Base-by-base conservation (phyloP, 2,797 vertebrate species). In the Notoglanidium macrostoma region DNA sequence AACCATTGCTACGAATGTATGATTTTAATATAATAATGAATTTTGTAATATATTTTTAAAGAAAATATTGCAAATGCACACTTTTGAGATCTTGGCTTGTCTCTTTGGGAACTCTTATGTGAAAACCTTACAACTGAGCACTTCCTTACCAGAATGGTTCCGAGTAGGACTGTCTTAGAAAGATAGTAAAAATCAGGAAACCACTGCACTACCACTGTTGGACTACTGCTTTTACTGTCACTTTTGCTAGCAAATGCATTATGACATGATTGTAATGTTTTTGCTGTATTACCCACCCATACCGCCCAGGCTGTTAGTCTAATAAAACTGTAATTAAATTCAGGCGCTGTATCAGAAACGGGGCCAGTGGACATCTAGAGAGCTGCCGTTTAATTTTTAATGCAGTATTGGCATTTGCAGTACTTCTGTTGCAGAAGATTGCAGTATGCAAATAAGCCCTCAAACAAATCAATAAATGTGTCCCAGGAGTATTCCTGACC, bases 401-500 rank as follows among this genome's bases (percentile, higher is more conserved):
- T 78, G 44, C 21, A 3, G 3, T 83, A 51, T 67, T 85, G 84
- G 29, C 59, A 26, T 40, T 77, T 10, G 46, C 44, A n/a, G 29
- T 54, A 17, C 17, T 7, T 0, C 11, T 35, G 12, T 77, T 65
- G 55, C n/a, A 14, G 5, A 63, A 77, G 44, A 44, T 21, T 85
- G 59, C 73, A 65, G 55, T 85, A 85, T 67, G 59, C 84, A 78
- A 85, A 85, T 85, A 2, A 12, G 29, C 19, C 59, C 7, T 67
- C 29, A 85, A 85, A 23, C 29, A 63, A 77, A 77, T 85, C 72
- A 85, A 85, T 85, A 78, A 46, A 49, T 49, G 40, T 51, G 15
- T 21, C 63, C 46, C 17, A 3, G 26, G 63, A 51, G 44, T 29
- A 51, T 49, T 63, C 4, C 35, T 74, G 54, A 19, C 15, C 54